Evolutionary conservation across 1,140 invertebrate species (phyloP), one percentile per base, ranked within the genome.

Genomic region (Drosophila tropicalis): DNA sequence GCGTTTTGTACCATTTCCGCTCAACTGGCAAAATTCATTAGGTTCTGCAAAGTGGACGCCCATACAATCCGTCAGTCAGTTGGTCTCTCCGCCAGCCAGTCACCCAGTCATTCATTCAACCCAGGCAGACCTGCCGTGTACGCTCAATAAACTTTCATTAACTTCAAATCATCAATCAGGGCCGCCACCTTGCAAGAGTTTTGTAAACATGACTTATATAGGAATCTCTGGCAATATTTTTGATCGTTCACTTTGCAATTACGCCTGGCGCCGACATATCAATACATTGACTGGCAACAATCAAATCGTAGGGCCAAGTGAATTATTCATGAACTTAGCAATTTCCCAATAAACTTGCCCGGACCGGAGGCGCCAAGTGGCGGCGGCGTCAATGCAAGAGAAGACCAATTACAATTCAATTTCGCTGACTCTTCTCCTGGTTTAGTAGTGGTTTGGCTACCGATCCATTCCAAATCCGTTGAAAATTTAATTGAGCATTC

Each of bases 401-500:
- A 81, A 84, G 67, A 47, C 29, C 60, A 70, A 70, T 76, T 65
- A 66, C 73, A 81, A 77, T 67, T 56, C 69, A 62, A 75, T 77
- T 76, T 76, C 36, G 34, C 29, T 34, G 55, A 9, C 10, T 12
- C 29, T 57, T 9, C 29, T 15, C 55, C 71, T 74, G 63, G 17
- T 56, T 44, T 63, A 5, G 5, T 29, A 29, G 29, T 29, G 29
- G 29, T 29, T 56, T 32, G 17, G 40, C 17, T 25, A 5, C 19
- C 17, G 62, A 36, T 56, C 55, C 29, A 67, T 68, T 56, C 41
- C 12, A 65, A 76, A 76, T 72, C 68, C 66, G 70, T 68, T 70
- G 56, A 65, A 87, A 87, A 84, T 89, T 89, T 89, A 89, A 89
- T 89, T 89, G 84, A 89, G 85, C 84, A 89, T 89, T 89, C 80